Evolutionary conservation across 23 tunicate species (phyloP), one percentile per base, ranked within the genome.

Genomic region (Phallusia fumigata): DNA sequence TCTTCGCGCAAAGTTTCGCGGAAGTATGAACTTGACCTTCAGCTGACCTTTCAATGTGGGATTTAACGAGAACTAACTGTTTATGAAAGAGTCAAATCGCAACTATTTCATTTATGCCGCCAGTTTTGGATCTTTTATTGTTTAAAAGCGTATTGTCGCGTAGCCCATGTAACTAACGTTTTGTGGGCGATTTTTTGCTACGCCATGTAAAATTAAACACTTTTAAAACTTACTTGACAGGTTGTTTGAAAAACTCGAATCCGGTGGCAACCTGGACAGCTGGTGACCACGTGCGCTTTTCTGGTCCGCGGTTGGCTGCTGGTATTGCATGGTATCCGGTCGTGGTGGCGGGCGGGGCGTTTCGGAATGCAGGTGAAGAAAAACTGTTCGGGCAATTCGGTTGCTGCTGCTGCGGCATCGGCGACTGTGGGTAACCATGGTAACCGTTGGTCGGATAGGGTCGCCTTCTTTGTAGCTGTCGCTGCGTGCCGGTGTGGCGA

Each of bases 221-320:
- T 40, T 28, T 26, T 26, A n/a, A 19, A 12, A 86, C 89, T 86
- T 80, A 87, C 90, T 81, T 87, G 15, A 87, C 90, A n/a, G 90
- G 90, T 13, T 87, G 90, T 52, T 87, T 81, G 79, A 87, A 87
- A 52, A 36, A 52, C 40, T 80, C 83, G 40, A 51, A 80, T 19
- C 83, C 83, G 12, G 83, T 80, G 32, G 73, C 30, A 31, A 80
- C 83, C 24, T 80, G 83, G 18, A 80, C 83, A 0, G 83, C 83
- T 0, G 83, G 36, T 40, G 53, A 40, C 80, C 80, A 77, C 32
- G 33, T 36, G 32, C 52, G 53, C 47, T 40, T 74, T 28, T 33
- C 80, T 35, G 34, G 47, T 15, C 8, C 30, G 80, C 35, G 52
- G 16, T 77, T 77, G 80, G 52, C 5, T 24, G 69, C 3, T 24